Conservation (phyloP, 2,113 vertebrate genomes). For the Pipa parva region DNA sequence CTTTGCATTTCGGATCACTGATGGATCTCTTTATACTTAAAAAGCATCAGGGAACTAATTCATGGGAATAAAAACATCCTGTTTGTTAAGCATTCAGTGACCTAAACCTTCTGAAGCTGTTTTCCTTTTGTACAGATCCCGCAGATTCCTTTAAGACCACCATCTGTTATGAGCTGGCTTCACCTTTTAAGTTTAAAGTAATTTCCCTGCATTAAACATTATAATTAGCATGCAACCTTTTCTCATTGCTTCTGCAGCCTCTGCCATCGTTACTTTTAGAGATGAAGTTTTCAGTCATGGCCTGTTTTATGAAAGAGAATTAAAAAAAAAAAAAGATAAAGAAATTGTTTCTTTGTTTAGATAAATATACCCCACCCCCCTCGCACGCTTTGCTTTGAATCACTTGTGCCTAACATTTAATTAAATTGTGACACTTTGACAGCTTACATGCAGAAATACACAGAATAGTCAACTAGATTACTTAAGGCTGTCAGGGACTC, state of each 20-base stretch:
- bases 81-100: too few species aligned
- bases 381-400: conserved; percentile 26
- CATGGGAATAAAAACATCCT: too few species aligned
- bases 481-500: conserved; percentile 12
- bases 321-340: conserved; percentile 6
- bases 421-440: conserved; percentile 40
- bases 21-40: too few species aligned
- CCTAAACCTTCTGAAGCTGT: too few species aligned
- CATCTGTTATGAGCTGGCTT: too few species aligned
- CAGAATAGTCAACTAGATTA: conserved; percentile 35
- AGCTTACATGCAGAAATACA: conserved; percentile 35
- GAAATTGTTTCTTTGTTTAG: conserved; percentile 29
- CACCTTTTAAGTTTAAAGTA: too few species aligned
- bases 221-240: background rate
- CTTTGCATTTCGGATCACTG: too few species aligned
- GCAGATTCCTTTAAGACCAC: too few species aligned
- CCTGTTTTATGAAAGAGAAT: conserved; percentile 3
- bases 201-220: too few species aligned
- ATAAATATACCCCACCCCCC: background rate
- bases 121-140: too few species aligned
- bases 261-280: background rate
- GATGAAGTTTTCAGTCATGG: background rate
- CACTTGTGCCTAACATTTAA: conserved; percentile 33
- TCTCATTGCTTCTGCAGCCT: background rate
- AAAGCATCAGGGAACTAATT: too few species aligned